phyloP scores from a whole-genome alignment of 2,797 vertebrate species.

The Spheniscus humboldti region DNA sequence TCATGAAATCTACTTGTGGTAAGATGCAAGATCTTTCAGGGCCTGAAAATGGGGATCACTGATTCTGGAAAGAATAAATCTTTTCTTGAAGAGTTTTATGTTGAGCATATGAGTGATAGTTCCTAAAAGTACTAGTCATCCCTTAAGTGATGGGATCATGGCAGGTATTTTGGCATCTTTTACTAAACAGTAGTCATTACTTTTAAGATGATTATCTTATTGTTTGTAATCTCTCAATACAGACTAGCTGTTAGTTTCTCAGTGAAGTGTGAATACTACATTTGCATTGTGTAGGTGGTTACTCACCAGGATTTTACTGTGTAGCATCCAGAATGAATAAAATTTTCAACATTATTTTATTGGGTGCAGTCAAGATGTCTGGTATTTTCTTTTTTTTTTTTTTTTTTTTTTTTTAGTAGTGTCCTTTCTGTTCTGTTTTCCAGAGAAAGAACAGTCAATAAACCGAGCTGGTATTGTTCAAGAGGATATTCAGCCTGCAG shows the following conservation, averaged over 20 bases:
- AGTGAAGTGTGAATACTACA: neutral
- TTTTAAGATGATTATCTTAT: neutral
- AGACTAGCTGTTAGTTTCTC: neutral
- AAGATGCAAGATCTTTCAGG: neutral
- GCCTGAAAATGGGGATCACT: neutral
- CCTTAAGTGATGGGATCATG: neutral
- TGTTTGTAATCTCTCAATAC: neutral
- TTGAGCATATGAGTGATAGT: neutral
- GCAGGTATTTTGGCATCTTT: neutral
- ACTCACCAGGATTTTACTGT: neutral
- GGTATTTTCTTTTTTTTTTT: neutral
- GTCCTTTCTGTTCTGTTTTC: slow-evolving; percentile 46
- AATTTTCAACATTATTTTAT: neutral
- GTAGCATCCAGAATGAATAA: neutral
- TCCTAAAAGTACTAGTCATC: neutral
- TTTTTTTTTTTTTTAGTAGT: neutral
- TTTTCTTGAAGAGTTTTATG: neutral
- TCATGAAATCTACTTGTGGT: neutral
- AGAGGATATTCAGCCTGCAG: slow-evolving; percentile 77
- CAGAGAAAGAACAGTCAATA: slow-evolving; percentile 75
- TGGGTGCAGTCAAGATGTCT: neutral
- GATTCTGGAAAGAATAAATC: neutral
- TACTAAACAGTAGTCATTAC: neutral
- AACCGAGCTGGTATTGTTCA: slow-evolving; percentile 77
- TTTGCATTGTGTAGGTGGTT: neutral